phyloP scores from a whole-genome alignment of 1,140 invertebrate species.

The Ceratosolen fusciceps region DNA sequence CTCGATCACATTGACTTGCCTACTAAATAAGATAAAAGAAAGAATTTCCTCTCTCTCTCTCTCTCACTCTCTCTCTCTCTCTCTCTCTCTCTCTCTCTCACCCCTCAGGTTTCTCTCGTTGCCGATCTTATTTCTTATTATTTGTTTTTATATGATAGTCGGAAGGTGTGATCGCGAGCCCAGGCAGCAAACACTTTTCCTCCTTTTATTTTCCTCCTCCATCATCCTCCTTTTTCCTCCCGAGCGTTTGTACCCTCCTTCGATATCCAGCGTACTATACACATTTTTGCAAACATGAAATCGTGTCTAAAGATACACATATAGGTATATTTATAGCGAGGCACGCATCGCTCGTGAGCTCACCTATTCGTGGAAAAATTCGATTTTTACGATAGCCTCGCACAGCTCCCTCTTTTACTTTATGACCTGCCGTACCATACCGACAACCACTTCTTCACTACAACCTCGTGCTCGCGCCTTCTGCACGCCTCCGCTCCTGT shows the following conservation, averaged over 20 bases:
- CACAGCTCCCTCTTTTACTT: constrained; percentile 41
- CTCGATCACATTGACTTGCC: background rate
- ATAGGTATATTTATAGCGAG: constrained; percentile 4
- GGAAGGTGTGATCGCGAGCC: background rate
- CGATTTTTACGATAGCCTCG: constrained; percentile 62
- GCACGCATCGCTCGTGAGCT: constrained; percentile 21
- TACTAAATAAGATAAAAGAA: constrained; percentile 18
- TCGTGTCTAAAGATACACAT: constrained; percentile 3
- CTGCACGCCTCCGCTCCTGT: background rate
- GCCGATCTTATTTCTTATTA: constrained; percentile 11
- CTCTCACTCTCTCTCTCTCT: background rate
- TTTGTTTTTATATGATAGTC: constrained; percentile 4
- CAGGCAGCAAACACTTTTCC: background rate
- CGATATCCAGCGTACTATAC: background rate
- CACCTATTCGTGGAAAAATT: constrained; percentile 59
- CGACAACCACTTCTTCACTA: constrained; percentile 13
- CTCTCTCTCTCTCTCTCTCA: background rate
- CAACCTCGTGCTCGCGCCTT: background rate
- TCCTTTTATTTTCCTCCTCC: constrained; percentile 22
- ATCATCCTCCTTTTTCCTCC: constrained; percentile 5
- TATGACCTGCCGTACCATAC: constrained; percentile 25
- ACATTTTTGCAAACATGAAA: constrained; percentile 9
- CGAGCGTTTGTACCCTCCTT: background rate
- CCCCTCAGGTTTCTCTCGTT: background rate
- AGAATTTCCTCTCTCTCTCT: constrained; percentile 39